phyloP scores from a whole-genome alignment of 37 sponge, comb jelly and placozoan genomes.

The Haliclona indistincta region DNA sequence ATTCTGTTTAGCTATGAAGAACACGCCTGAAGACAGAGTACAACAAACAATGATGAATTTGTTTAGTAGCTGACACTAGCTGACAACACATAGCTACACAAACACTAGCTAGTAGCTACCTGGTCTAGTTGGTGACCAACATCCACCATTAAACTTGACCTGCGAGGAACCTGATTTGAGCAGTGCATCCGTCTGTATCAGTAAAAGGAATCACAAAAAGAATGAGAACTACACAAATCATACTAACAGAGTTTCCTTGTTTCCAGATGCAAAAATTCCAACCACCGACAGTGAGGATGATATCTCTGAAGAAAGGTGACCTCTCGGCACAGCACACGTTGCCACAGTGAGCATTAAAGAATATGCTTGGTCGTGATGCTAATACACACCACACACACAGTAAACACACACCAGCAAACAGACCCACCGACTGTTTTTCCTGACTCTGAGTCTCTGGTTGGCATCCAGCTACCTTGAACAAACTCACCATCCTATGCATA shows the following conservation, averaged over 20 bases:
- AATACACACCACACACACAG: background rate
- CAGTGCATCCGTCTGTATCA: conserved; percentile 63
- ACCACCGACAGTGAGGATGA: conserved; percentile 90
- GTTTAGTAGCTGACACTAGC: background rate
- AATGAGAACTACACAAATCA: background rate
- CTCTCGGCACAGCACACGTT: conserved; percentile 74
- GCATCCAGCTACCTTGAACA: conserved; percentile 84
- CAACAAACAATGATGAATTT: background rate
- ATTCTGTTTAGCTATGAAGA: conserved; percentile 86
- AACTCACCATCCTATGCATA: conserved; percentile 88
- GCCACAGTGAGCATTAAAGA: conserved; percentile 72
- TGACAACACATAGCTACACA: background rate
- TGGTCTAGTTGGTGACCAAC: conserved; percentile 86
- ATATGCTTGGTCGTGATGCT: conserved; percentile 62
- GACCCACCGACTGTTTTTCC: conserved; percentile 72
- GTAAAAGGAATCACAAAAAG: background rate
- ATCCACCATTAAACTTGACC: conserved; percentile 64
- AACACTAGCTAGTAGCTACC: conserved; percentile 22
- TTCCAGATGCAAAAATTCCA: conserved; percentile 94
- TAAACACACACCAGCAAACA: background rate
- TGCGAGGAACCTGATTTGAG: conserved; percentile 46
- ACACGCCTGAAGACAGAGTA: conserved; percentile 64
- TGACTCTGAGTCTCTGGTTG: conserved; percentile 84
- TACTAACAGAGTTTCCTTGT: conserved; percentile 46
- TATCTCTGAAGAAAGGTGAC: conserved; percentile 94